Conservation (phyloP, 2,888 invertebrate species). For the Sarcophaga variegata region DNA sequence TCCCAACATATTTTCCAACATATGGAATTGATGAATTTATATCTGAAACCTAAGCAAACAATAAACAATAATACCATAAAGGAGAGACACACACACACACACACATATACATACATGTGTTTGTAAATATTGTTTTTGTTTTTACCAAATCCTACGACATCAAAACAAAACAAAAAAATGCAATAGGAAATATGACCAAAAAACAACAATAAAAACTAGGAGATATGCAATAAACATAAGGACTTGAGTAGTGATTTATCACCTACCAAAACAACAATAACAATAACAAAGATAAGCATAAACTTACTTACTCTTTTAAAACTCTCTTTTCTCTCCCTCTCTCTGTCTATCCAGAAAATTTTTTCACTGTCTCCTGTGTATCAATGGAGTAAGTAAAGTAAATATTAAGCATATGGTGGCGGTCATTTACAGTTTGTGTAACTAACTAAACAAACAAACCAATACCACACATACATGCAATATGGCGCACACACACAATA, state of each 20-base stretch:
- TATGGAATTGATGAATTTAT: conserved; percentile 54
- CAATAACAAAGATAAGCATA: neutral
- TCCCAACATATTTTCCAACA: conserved; percentile 51
- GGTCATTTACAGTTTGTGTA: neutral
- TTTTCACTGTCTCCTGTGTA: neutral
- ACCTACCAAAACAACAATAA: neutral
- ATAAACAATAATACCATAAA: neutral
- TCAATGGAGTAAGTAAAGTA: conserved; percentile 30
- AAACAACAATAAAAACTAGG: conserved; percentile 9
- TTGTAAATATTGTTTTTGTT: conserved; percentile 16
- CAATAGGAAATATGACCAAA: conserved; percentile 46
- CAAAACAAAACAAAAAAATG: conserved; percentile 1
- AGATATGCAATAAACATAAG: conserved; percentile 39
- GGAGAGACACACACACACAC: neutral
- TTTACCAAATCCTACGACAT: neutral
- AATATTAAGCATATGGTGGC: conserved; percentile 38
- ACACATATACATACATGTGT: no score
- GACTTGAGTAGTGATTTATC: conserved; percentile 39
- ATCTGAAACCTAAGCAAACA: neutral
- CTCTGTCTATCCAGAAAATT: neutral
- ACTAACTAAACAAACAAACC: neutral
- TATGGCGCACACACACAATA: no score
- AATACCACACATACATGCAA: neutral
- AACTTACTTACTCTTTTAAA: neutral
- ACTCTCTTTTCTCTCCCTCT: neutral